Conservation (phyloP, 2,888 invertebrate genomes). For the Netelia inedita region DNA sequence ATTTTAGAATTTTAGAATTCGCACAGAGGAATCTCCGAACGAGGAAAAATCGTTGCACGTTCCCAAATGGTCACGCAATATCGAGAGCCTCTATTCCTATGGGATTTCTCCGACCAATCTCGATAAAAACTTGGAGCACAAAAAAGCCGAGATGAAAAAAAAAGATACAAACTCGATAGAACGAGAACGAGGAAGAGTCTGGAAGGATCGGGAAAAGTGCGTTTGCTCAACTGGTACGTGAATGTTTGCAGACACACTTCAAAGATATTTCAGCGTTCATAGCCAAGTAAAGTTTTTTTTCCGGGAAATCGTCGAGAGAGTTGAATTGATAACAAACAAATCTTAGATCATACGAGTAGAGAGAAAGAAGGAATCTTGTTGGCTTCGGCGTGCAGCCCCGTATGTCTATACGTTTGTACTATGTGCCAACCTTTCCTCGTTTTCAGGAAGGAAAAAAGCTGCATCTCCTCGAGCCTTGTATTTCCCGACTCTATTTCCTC, state of each 20-base stretch:
- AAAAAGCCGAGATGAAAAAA: slow-evolving; percentile 66
- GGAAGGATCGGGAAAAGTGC: slow-evolving; percentile 72
- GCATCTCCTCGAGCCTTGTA: slow-evolving; percentile 51
- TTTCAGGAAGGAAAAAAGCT: slow-evolving; percentile 41
- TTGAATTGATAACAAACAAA: slow-evolving; percentile 79
- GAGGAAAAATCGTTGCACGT: neutral
- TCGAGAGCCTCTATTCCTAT: slow-evolving; percentile 72
- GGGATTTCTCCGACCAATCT: slow-evolving; percentile 79
- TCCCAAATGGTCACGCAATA: neutral
- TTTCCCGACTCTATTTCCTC: slow-evolving; percentile 60
- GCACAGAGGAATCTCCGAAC: neutral
- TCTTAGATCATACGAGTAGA: slow-evolving; percentile 65
- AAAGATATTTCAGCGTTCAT: slow-evolving; percentile 75
- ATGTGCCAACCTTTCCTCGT: slow-evolving; percentile 33
- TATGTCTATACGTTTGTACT: neutral
- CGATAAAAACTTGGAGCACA: slow-evolving; percentile 75
- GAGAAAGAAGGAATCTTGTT: slow-evolving; percentile 47
- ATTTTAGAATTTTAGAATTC: neutral
- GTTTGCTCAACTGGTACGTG: slow-evolving; percentile 78
- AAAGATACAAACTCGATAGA: slow-evolving; percentile 31
- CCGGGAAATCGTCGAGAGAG: slow-evolving; percentile 62
- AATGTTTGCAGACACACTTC: slow-evolving; percentile 82
- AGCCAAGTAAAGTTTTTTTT: slow-evolving; percentile 62
- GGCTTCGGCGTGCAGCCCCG: slow-evolving; percentile 12
- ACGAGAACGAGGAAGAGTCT: slow-evolving; percentile 41